Evolutionary conservation across 2,113 vertebrate species (phyloP).

Genomic region (Pica pica): DNA sequence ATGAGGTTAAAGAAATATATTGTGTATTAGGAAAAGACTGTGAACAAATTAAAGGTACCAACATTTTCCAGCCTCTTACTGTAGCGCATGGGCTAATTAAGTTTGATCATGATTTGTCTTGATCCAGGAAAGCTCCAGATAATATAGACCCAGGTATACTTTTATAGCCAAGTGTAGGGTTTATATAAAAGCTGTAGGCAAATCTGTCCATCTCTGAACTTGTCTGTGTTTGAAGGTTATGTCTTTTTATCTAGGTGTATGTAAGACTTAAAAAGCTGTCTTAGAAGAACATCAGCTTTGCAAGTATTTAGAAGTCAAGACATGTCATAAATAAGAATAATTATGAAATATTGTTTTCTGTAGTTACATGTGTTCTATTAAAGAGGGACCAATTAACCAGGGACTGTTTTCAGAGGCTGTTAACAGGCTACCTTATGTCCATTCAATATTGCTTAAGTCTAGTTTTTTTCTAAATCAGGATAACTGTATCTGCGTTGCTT

Average conservation of each 20-base stretch:
- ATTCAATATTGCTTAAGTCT: not conserved
- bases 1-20: not conserved
- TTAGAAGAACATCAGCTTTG: not conserved
- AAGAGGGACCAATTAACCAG: not conserved
- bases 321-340: not conserved
- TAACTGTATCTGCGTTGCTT: not conserved
- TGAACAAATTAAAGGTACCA: not conserved
- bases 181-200: not conserved
- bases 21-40: not conserved
- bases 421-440: not conserved
- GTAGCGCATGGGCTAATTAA: not conserved
- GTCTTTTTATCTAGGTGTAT: not conserved
- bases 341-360: not conserved
- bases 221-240: not conserved
- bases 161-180: not conserved
- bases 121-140: not conserved
- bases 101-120: not conserved
- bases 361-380: not conserved
- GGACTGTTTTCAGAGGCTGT: not conserved
- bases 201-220: not conserved
- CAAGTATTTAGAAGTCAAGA: not conserved
- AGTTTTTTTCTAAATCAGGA: not conserved
- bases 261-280: not conserved
- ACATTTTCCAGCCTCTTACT: not conserved
- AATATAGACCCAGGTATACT: not conserved